These are phyloP conservation scores for Huso huso DNA, from an alignment of 2,797 vertebrate genomes.

Conservation along the genomic window DNA sequence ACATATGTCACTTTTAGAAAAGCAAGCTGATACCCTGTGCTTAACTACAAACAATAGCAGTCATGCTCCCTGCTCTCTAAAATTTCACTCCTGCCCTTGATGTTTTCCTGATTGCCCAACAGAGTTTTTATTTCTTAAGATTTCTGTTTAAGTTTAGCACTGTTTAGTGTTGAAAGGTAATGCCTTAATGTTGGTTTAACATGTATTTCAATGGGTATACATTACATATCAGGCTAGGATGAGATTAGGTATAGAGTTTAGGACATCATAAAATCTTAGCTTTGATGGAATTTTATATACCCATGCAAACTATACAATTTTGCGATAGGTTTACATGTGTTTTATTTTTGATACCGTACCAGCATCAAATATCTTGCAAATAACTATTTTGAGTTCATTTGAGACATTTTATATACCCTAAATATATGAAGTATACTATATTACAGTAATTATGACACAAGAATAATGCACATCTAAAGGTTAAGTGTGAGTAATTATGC, in stretches of 20 bases:
- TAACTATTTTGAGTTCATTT: not conserved
- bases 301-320: slow-evolving; percentile 1
- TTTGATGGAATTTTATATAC: slow-evolving; percentile 5
- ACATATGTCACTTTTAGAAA: too few species aligned
- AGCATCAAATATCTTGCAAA: not conserved
- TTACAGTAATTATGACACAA: too few species aligned
- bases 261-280: slow-evolving; percentile 1
- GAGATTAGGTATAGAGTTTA: slow-evolving; percentile 5
- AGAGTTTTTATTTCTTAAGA: slow-evolving; percentile 3
- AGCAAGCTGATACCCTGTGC: not conserved
- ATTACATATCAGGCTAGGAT: slow-evolving; percentile 1
- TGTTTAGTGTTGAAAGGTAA: slow-evolving; percentile 9
- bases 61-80: slow-evolving; percentile 1
- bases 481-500: too few species aligned
- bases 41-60: slow-evolving; percentile 1
- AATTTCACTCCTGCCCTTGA: not conserved
- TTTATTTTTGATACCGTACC: slow-evolving; percentile 1
- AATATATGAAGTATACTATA: too few species aligned
- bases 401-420: too few species aligned
- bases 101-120: not conserved
- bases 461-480: too few species aligned
- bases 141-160: not conserved
- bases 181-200: slow-evolving; percentile 3
- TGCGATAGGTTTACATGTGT: not conserved
- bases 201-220: not conserved